Conservation (phyloP, 2,888 invertebrate genomes). For the Drosophila lutescens region DNA sequence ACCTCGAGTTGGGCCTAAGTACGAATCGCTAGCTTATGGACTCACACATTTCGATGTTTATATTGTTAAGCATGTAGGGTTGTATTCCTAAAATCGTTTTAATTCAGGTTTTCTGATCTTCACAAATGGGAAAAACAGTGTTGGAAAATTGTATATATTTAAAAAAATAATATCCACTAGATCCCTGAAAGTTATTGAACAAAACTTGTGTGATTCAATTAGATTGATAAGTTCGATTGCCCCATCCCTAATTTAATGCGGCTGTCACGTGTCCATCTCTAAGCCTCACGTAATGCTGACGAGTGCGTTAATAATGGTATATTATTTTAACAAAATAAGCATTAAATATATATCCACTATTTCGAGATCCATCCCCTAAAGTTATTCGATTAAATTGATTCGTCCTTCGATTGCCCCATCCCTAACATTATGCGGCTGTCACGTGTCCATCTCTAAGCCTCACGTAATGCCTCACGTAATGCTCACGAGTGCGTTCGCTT, state of each 20-base stretch:
- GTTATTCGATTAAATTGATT: background rate
- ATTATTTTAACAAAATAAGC: no score
- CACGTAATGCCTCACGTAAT: slow-evolving; percentile 30
- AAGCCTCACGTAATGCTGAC: slow-evolving; percentile 35
- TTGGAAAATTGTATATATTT: no score
- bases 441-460: slow-evolving; percentile 35
- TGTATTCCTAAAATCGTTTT: no score
- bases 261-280: slow-evolving; percentile 28
- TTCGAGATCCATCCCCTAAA: no score
- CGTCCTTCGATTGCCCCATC: background rate
- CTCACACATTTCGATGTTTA: no score
- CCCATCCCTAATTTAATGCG: background rate
- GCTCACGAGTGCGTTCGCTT: slow-evolving; percentile 37
- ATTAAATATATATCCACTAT: no score
- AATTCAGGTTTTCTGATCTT: no score
- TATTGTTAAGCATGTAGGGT: no score
- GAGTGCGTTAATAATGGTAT: slow-evolving; percentile 11
- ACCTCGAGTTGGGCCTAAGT: background rate
- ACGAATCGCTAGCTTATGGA: background rate
- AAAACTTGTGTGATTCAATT: background rate
- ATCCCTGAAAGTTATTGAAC: background rate
- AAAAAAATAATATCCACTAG: no score
- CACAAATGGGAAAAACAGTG: no score
- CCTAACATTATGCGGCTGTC: slow-evolving; percentile 5
- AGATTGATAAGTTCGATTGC: background rate